Conservation (phyloP, 1,140 invertebrate genomes). For the Plutomurus gul region DNA sequence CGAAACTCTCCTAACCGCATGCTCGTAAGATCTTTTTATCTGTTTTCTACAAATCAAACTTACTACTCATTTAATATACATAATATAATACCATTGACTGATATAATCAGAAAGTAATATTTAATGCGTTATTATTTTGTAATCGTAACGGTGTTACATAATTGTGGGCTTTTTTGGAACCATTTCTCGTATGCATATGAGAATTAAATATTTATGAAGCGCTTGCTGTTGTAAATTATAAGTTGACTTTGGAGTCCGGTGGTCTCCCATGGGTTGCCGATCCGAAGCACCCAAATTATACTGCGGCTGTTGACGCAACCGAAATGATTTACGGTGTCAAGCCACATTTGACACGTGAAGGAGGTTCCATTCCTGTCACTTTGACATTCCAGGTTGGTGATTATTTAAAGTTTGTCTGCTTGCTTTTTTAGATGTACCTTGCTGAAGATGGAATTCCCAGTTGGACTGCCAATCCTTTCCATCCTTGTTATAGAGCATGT, state of each 20-base stretch:
- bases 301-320: slow-evolving; percentile 83
- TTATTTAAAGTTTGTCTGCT: background rate
- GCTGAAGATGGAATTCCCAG: slow-evolving; percentile 76
- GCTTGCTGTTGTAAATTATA: too few species aligned
- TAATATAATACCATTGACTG: too few species aligned
- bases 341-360: slow-evolving; percentile 92
- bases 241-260: slow-evolving; percentile 72
- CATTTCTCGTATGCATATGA: too few species aligned
- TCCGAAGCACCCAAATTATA: slow-evolving; percentile 87
- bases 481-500: slow-evolving; percentile 89
- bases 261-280: slow-evolving; percentile 90
- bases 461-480: slow-evolving; percentile 90
- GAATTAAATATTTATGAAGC: too few species aligned
- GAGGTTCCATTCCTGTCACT: slow-evolving; percentile 94
- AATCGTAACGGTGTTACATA: too few species aligned
- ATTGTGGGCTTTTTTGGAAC: too few species aligned
- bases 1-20: slow-evolving; percentile 84
- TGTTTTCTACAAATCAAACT: too few species aligned
- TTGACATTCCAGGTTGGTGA: slow-evolving; percentile 69
- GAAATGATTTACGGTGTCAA: slow-evolving; percentile 88
- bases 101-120: too few species aligned
- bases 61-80: too few species aligned
- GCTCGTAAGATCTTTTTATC: slow-evolving; percentile 65
- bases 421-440: slow-evolving; percentile 60
- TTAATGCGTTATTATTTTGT: too few species aligned